Percentiles rank a stretch among this genome's conserved stretches.
Evolutionary conservation across 2,797 vertebrate species (phyloP).

Genomic region (Cephalopachus bancanus): DNA sequence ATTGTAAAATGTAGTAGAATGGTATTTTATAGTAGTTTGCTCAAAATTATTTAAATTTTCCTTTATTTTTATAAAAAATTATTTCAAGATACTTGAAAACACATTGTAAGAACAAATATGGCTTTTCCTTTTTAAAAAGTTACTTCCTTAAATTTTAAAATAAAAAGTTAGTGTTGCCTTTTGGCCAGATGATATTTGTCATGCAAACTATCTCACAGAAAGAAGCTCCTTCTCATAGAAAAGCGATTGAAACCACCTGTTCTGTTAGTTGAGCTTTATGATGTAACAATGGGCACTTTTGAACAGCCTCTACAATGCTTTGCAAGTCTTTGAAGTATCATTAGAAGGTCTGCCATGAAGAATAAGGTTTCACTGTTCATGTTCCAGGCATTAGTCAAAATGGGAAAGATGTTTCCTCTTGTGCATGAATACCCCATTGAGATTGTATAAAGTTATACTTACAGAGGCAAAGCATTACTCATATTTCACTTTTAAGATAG

Average conservation of each 20-base stretch:
- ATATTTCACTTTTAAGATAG: conserved; percentile 70
- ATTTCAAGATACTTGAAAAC: background rate
- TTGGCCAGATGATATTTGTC: background rate
- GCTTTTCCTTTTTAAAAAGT: background rate
- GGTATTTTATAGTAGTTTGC: background rate
- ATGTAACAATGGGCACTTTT: background rate
- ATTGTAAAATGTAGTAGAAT: background rate
- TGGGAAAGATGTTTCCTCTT: conserved; percentile 65
- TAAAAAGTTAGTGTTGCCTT: background rate
- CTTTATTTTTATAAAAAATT: background rate
- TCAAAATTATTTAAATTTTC: background rate
- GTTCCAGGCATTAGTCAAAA: conserved; percentile 79
- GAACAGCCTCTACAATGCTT: conserved; percentile 72
- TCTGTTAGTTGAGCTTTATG: conserved; percentile 70
- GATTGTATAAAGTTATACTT: conserved; percentile 74
- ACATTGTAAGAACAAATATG: background rate
- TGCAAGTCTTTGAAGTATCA: conserved; percentile 82
- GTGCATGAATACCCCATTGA: conserved; percentile 75
- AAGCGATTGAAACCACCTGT: conserved; percentile 77
- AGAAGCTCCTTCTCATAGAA: conserved; percentile 72
- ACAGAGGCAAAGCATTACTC: conserved; percentile 62
- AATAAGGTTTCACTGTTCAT: conserved; percentile 82
- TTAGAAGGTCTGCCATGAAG: conserved; percentile 63
- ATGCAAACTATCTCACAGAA: conserved; percentile 50
- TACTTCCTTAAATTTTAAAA: background rate